These are phyloP conservation scores for Chiloscyllium punctatum DNA, from an alignment of 2,797 vertebrate species.

Conservation along the genomic window DNA sequence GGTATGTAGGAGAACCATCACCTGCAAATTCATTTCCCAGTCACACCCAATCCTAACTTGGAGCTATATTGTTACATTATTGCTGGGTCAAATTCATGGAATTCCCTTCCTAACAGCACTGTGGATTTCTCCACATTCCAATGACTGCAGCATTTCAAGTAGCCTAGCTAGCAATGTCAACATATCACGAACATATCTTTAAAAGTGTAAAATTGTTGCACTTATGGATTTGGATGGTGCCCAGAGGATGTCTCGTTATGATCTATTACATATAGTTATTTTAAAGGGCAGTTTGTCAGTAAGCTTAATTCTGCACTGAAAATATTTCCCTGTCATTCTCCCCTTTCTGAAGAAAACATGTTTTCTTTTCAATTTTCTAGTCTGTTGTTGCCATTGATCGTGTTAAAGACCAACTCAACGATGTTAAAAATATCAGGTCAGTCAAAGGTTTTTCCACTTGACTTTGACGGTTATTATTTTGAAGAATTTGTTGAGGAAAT, in stretches of 20 bases:
- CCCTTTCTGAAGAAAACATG: background rate
- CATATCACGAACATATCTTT: no score
- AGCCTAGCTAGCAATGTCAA: no score
- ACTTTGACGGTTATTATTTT: background rate
- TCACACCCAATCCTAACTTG: no score
- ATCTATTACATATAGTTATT: background rate
- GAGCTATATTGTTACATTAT: no score
- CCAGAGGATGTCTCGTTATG: no score
- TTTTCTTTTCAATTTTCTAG: background rate
- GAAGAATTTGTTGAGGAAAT: background rate
- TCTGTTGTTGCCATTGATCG: background rate
- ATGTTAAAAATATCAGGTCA: constrained; percentile 9
- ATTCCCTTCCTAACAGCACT: no score
- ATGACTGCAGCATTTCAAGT: no score
- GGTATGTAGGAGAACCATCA: no score
- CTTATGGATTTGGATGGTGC: background rate
- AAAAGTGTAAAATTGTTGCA: background rate
- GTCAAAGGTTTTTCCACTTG: background rate
- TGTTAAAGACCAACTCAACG: background rate
- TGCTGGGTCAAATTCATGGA: no score
- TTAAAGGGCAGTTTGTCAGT: background rate
- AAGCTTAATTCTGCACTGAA: background rate
- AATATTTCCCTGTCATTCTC: background rate
- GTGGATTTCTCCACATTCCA: no score
- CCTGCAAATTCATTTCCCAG: no score